These are phyloP conservation scores for Charadrius vociferus DNA, from an alignment of 2,113 vertebrate species.

Conservation along the genomic window DNA sequence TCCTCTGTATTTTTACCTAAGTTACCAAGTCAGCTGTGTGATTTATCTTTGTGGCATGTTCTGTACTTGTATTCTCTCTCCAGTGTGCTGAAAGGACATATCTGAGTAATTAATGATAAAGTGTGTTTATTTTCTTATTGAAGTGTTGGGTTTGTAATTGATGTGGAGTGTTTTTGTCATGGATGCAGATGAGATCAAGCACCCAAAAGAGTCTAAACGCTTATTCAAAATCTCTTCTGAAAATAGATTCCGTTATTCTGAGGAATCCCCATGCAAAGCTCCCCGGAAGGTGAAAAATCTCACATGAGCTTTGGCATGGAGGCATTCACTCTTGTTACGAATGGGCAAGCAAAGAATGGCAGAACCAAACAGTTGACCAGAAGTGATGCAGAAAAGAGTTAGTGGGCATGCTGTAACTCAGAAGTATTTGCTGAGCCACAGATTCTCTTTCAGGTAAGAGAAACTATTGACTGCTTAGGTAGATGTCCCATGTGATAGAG, in stretches of 20 bases:
- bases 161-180: not conserved
- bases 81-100: not conserved
- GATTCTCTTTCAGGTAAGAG: not conserved
- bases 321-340: not conserved
- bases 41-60: not conserved
- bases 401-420: not conserved
- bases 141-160: not conserved
- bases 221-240: not conserved
- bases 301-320: not conserved
- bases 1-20: not conserved
- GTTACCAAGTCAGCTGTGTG: not conserved
- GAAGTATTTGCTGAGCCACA: not conserved
- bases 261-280: not conserved
- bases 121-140: not conserved
- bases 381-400: not conserved
- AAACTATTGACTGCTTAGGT: not conserved
- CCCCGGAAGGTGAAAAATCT: not conserved
- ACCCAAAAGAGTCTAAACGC: not conserved
- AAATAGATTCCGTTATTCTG: not conserved
- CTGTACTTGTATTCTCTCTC: not conserved
- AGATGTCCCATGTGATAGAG: not conserved
- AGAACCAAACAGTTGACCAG: not conserved
- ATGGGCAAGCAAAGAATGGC: not conserved
- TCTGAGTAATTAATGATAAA: not conserved
- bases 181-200: not conserved